Percentiles rank a stretch among this genome's conserved stretches.
These are phyloP conservation scores for Neolamprologus falcicula DNA, from an alignment of 2,113 vertebrate genomes.

Conservation along the genomic window DNA sequence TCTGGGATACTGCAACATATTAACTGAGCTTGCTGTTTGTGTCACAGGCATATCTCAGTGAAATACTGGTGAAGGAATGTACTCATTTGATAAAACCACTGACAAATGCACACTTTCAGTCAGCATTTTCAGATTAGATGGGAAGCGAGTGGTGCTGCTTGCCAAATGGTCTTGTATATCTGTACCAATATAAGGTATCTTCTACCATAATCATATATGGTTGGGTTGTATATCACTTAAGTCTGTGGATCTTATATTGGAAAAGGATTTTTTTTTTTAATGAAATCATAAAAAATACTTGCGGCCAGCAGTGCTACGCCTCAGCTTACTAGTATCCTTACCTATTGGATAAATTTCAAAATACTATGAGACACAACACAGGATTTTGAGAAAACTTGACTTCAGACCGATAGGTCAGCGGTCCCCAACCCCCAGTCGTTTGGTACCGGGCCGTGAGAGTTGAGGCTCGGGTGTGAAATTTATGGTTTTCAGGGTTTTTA, in stretches of 20 bases:
- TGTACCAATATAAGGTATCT: not conserved
- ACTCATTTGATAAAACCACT: not conserved
- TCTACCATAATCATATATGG: not conserved
- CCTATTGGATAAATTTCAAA: not conserved
- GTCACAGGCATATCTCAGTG: conserved; percentile 15
- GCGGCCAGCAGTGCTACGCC: not conserved
- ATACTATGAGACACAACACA: not conserved
- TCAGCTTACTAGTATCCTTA: not conserved
- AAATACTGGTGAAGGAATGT: conserved; percentile 14
- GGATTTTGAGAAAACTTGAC: not conserved
- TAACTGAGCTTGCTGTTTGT: not conserved
- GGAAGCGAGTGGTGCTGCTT: not conserved
- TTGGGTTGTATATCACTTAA: not conserved
- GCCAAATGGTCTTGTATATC: not conserved
- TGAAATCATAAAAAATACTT: not conserved
- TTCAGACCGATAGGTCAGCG: not conserved
- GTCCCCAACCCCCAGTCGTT: too few species aligned
- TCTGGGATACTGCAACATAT: not conserved
- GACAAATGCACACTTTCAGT: not conserved
- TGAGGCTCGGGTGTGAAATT: too few species aligned
- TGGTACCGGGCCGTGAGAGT: too few species aligned
- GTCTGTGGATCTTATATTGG: not conserved
- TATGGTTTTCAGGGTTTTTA: too few species aligned
- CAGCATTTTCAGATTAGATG: conserved; percentile 24
- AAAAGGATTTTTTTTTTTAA: not conserved